Evolutionary conservation across 2,113 vertebrate genomes (phyloP), one percentile per base, ranked within the genome.

Genomic region (Nanorana parkeri): DNA sequence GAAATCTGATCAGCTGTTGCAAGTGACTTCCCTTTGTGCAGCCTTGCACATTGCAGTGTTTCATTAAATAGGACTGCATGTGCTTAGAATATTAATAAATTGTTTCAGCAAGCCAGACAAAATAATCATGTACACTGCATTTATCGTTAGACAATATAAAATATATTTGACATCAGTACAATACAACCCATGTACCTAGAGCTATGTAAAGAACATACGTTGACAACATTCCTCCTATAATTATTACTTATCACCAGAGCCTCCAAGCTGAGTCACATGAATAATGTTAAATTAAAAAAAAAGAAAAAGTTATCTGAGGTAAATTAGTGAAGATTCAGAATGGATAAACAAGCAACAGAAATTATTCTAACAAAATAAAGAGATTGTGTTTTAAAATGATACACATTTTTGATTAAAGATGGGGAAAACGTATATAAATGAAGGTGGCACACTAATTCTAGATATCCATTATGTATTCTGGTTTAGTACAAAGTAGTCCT

Each of bases 381-480:
- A 17, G 3, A 17, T 13, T 29, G 17, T 23, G 52, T 47, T 28
- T 7, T 15, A 78, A 68, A 68, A 58, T 20, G 58, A n/a, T 52
- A 19, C 19, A 78, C 32, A 68, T 67, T 21, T 20, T 66, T 65
- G 6, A 65, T 26, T n/a, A 54, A 28, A 67, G 52, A 55, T 32
- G 55, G 71, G 52, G 52, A 23, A 24, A 65, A 36, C 66, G 63
- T 76, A 63, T 76, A 76, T 54, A 76, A 28, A 60, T 41, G 28
- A 76, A 76, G 7, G 23, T 23, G 29, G 17, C 32, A 28, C 54
- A 21, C 71, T 58, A 65, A 55, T 66, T 75, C 24, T 51, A 82
- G n/a, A 41, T 75, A 58, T 60, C 61, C 56, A 82, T 82, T 82
- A 82, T 20, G 80, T 55, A 82, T 82, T 74, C 71, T 67, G 41